Evolutionary conservation across 2,797 vertebrate genomes (phyloP).

Genomic region (Knipowitschia caucasica): DNA sequence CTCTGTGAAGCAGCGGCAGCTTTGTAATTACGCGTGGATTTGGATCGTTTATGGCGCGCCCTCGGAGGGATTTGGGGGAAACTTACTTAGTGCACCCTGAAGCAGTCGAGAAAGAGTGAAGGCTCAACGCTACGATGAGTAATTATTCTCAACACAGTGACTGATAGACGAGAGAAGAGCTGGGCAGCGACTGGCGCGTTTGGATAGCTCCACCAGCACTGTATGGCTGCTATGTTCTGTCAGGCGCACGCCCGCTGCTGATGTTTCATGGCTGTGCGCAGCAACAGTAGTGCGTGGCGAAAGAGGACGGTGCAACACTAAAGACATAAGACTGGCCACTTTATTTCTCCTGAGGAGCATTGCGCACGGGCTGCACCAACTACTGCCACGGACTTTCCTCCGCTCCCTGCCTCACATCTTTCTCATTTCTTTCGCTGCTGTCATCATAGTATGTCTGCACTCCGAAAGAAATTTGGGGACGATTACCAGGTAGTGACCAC

Average conservation of each 20-base stretch:
- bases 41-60: conserved; percentile 28
- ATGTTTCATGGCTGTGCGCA: conserved; percentile 59
- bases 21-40: conserved; percentile 50
- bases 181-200: conserved; percentile 63
- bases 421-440: conserved; percentile 55
- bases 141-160: conserved; percentile 62
- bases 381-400: conserved; percentile 43
- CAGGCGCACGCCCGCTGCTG: conserved; percentile 36
- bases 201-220: conserved; percentile 50
- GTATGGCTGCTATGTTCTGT: conserved; percentile 51
- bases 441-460: conserved; percentile 94
- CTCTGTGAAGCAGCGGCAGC: conserved; percentile 26
- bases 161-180: conserved; percentile 43
- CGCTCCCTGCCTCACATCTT: conserved; percentile 35
- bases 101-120: conserved; percentile 42
- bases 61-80: conserved; percentile 42
- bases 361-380: conserved; percentile 66
- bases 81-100: conserved; percentile 52
- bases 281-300: conserved; percentile 52
- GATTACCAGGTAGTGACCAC: conserved; percentile 99
- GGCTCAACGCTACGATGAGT: conserved; percentile 52
- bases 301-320: conserved; percentile 61
- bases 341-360: conserved; percentile 50
- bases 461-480: conserved; percentile 98
- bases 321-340: conserved; percentile 61